phyloP scores from a whole-genome alignment of 2,888 invertebrate genomes.

The Eucera pruinosa region DNA sequence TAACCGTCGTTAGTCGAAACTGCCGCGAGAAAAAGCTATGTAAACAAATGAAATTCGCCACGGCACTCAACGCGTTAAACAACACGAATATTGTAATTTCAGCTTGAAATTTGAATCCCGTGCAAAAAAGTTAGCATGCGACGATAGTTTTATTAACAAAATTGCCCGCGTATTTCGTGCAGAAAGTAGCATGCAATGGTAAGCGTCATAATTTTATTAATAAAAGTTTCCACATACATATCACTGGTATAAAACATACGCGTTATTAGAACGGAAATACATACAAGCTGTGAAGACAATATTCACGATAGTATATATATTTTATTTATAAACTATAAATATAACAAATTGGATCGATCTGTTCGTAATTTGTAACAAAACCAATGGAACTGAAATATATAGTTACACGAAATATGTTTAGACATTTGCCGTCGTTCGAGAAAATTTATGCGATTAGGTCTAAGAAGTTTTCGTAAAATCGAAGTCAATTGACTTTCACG shows the following conservation, averaged over 20 bases:
- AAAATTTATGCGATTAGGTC: conserved; percentile 54
- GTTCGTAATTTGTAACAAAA: conserved; percentile 64
- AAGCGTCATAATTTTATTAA: conserved; percentile 75
- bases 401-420: conserved; percentile 49
- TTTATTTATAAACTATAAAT: conserved; percentile 69
- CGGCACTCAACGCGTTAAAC: no score
- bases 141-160: no score
- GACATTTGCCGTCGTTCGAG: conserved; percentile 17
- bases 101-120: no score
- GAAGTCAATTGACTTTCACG: conserved; percentile 30
- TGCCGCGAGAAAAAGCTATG: no score
- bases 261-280: conserved; percentile 79
- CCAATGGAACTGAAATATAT: conserved; percentile 61
- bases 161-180: neutral
- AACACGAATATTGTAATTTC: neutral
- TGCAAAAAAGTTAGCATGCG: no score
- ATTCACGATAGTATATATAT: conserved; percentile 56
- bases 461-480: conserved; percentile 21
- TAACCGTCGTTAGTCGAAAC: no score
- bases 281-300: conserved; percentile 75
- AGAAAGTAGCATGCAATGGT: conserved; percentile 25
- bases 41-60: no score
- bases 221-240: conserved; percentile 78
- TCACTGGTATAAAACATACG: conserved; percentile 82
- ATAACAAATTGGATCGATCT: conserved; percentile 67